Conservation (phyloP, 2,888 invertebrate species). For the Gastrophysa polygoni region DNA sequence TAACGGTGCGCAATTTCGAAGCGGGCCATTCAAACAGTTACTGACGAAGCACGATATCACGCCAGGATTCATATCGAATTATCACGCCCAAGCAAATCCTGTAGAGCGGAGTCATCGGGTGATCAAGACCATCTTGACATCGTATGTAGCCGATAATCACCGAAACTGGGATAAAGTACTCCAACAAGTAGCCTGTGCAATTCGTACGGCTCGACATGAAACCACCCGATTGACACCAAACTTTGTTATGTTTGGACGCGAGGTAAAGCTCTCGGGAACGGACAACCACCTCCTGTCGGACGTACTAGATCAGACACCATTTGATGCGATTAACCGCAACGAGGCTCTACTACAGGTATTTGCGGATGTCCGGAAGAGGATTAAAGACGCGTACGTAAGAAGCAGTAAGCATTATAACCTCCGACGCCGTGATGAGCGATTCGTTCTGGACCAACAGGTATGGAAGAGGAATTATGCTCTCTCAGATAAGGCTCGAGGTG, state of each 20-base stretch:
- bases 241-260: not conserved
- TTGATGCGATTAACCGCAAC: not conserved
- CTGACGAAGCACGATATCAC: not conserved
- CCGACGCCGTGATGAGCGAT: not conserved
- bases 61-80: not conserved
- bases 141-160: not conserved
- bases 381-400: not conserved
- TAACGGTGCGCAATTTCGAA: conserved; percentile 5
- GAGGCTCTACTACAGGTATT: not conserved
- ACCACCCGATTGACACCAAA: not conserved
- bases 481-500: conserved; percentile 6
- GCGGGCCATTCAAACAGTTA: not conserved
- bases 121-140: not conserved
- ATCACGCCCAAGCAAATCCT: not conserved
- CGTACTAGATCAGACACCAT: not conserved
- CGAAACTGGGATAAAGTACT: not conserved
- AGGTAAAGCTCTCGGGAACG: not conserved
- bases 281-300: too few species aligned
- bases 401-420: conserved; percentile 11
- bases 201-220: not conserved
- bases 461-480: conserved; percentile 3
- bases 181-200: not conserved
- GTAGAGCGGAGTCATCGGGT: not conserved
- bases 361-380: not conserved
- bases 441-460: conserved; percentile 7